Evolutionary conservation across 2,888 invertebrate species (phyloP), one percentile per base, ranked within the genome.

Genomic region (Polymixis lichenea): DNA sequence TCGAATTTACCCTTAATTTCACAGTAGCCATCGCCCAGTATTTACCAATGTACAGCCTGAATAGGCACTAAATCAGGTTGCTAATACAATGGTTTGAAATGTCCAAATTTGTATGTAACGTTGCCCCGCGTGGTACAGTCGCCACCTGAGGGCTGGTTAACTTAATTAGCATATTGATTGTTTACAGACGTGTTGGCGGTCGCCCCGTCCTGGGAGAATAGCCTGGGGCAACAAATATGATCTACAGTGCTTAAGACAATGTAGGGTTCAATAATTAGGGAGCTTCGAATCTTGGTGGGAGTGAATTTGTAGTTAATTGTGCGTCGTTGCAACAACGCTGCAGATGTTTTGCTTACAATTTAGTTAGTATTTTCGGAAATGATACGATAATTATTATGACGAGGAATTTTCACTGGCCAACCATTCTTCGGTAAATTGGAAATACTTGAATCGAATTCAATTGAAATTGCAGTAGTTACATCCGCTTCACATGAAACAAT

Each of bases 111-210:
- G 89, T 88, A 87, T 87, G 88, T 88, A 87, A 72, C 77, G 76
- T 71, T 46, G 76, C 67, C 46, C 43, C 58, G 69, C 51, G 55
- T 86, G 81, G 83, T 78, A 75, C 83, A 77, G 72, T 75, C 69
- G 86, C 83, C 90, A 92, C 91, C 92, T 92, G 90, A 89, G 91
- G 90, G 87, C 85, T 84, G 89, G 79, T 79, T 92, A 92, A 92
- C 90, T 88, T 83, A 89, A 94, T 95, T 94, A 92, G 90, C 95
- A 94, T 94, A 93, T 92, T 94, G 93, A 94, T 94, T 94, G 94
- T 94, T 94, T 93, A 90, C 93, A 90, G 89, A 90, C 91, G 91
- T 91, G 92, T 82, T 83, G 61, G 81, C 22, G 84, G 81, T 69
- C 65, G 56, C 65, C 17, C 55, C 64, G 75, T 38, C 85, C 87